These are phyloP conservation scores for Physeter macrocephalus DNA, from an alignment of 2,113 vertebrate species.

Conservation along the genomic window DNA sequence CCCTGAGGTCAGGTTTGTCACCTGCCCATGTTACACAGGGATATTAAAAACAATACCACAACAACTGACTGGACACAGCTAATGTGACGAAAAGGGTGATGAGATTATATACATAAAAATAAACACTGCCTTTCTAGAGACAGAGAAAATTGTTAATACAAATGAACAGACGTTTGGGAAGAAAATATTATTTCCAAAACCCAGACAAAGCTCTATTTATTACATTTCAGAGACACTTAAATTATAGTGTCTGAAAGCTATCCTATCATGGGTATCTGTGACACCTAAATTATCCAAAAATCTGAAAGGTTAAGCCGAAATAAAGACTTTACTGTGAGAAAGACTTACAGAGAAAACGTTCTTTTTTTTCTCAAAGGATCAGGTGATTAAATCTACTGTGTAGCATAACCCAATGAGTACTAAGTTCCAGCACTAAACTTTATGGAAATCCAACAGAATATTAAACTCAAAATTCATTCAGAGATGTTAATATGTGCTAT, in stretches of 20 bases:
- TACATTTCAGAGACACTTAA: constrained; percentile 59
- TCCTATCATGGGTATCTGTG: neutral
- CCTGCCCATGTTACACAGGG: neutral
- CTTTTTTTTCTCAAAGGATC: neutral
- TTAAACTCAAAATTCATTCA: neutral
- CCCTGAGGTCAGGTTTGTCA: neutral
- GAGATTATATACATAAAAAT: neutral
- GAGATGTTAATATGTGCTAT: neutral
- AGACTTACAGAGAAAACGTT: neutral
- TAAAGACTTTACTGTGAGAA: neutral
- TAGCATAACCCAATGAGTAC: neutral
- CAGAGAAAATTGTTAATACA: constrained; percentile 50
- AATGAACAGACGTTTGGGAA: constrained; percentile 66
- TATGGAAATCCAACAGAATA: neutral
- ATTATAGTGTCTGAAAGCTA: constrained; percentile 63
- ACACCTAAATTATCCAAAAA: constrained; percentile 53
- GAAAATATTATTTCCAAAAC: constrained; percentile 59
- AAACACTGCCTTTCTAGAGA: constrained; percentile 20
- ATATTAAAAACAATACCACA: neutral
- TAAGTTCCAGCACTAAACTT: neutral
- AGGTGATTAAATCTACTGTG: neutral
- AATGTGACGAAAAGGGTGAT: neutral
- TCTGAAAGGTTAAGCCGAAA: constrained; percentile 33
- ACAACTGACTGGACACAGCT: neutral
- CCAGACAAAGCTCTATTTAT: constrained; percentile 66